These are phyloP conservation scores for Cephus sareptanus DNA, from an alignment of 2,888 invertebrate species.

Conservation along the genomic window DNA sequence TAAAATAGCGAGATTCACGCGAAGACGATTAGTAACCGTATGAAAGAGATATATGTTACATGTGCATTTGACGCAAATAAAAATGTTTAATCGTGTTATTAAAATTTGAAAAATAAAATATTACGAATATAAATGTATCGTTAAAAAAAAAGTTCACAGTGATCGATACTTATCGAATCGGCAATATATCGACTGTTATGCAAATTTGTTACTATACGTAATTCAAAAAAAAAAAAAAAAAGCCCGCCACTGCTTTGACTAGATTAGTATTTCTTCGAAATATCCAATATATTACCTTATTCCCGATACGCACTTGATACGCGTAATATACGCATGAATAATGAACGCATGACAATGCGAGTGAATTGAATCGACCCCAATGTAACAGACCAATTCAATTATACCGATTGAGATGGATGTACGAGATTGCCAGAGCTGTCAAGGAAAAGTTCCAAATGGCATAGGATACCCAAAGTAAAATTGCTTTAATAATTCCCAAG, in stretches of 20 bases:
- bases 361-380: neutral
- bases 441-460: neutral
- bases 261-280: neutral
- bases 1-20: constrained; percentile 36
- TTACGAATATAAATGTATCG: too few relatives aligned
- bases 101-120: too few relatives aligned
- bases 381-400: neutral
- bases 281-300: neutral
- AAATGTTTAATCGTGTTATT: neutral
- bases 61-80: neutral
- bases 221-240: neutral
- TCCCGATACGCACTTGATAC: neutral
- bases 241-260: neutral
- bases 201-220: too few relatives aligned
- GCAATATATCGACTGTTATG: too few relatives aligned
- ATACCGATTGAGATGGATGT: neutral
- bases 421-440: neutral
- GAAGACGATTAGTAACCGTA: neutral
- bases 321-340: neutral
- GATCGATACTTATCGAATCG: too few relatives aligned
- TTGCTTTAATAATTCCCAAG: neutral
- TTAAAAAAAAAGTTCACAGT: too few relatives aligned
- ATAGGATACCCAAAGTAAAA: neutral
- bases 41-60: neutral
- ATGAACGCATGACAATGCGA: neutral